phyloP scores from a whole-genome alignment of 2,797 vertebrate genomes.

The Clarias fuscus region DNA sequence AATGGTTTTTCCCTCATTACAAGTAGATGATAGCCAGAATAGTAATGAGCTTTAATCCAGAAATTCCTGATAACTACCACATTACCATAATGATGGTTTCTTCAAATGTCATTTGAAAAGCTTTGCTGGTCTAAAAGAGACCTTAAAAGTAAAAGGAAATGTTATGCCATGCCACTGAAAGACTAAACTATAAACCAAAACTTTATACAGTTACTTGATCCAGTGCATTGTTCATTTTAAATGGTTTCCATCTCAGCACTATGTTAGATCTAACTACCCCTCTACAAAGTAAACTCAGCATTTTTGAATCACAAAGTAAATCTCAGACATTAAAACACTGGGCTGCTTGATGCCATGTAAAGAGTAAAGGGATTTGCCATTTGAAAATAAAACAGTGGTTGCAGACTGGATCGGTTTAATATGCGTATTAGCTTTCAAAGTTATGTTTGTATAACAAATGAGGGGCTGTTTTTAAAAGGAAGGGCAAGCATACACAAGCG shows the following conservation, averaged over 20 bases:
- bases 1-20: slow-evolving; percentile 58
- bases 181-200: slow-evolving; percentile 8
- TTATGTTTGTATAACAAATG: slow-evolving; percentile 35
- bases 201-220: neutral
- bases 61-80: slow-evolving; percentile 44
- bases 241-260: neutral
- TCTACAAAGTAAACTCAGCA: slow-evolving; percentile 30
- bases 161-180: neutral
- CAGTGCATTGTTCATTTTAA: slow-evolving; percentile 30
- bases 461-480: slow-evolving; percentile 27
- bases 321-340: slow-evolving; percentile 22
- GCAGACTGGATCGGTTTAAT: slow-evolving; percentile 32
- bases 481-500: slow-evolving; percentile 24
- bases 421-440: slow-evolving; percentile 30
- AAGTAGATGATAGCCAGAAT: slow-evolving; percentile 47
- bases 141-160: neutral
- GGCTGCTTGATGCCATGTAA: slow-evolving; percentile 15
- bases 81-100: slow-evolving; percentile 30
- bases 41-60: slow-evolving; percentile 58
- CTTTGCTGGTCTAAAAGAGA: neutral
- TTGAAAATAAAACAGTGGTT: slow-evolving; percentile 30
- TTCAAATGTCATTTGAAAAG: slow-evolving; percentile 31
- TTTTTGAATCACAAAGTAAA: slow-evolving; percentile 45
- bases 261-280: neutral
- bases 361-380: slow-evolving; percentile 4